A percentile compares a stretch with the other conserved stretches of the same genome.
Conservation (phyloP, 2,113 vertebrate species). For the Chloebia gouldiae region DNA sequence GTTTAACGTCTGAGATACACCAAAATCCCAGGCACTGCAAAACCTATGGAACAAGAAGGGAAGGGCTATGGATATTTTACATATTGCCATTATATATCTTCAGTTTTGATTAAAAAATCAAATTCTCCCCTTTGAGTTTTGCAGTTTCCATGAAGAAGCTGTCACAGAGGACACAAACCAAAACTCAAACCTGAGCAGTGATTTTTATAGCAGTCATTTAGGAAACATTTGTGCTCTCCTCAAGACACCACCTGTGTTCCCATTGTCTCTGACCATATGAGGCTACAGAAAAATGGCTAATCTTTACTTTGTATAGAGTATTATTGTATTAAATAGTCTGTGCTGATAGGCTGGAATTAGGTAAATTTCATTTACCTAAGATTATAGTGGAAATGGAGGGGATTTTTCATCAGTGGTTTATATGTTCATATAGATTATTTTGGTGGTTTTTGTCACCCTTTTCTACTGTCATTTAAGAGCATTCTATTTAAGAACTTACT, state of each 20-base stretch:
- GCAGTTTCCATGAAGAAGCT: not conserved
- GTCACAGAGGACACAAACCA: not conserved
- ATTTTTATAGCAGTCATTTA: not conserved
- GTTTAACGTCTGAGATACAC: not conserved
- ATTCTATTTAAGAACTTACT: not conserved
- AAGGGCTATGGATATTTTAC: not conserved
- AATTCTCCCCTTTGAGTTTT: not conserved
- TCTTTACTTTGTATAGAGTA: not conserved
- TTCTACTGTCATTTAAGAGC: not conserved
- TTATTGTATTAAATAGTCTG: not conserved
- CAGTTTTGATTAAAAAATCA: not conserved
- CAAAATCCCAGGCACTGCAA: not conserved
- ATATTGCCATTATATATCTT: not conserved
- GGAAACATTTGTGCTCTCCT: not conserved
- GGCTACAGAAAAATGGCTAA: not conserved
- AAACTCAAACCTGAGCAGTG: not conserved
- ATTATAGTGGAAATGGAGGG: not conserved
- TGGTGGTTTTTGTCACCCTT: not conserved
- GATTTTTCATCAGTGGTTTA: not conserved
- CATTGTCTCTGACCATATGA: not conserved
- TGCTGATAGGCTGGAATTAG: not conserved
- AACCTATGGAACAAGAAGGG: not conserved
- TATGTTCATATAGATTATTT: not conserved
- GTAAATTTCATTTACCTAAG: not conserved
- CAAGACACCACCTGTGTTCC: not conserved